Evolutionary conservation across 2,113 vertebrate genomes (phyloP).

Genomic region (Actenoides lindsayi): DNA sequence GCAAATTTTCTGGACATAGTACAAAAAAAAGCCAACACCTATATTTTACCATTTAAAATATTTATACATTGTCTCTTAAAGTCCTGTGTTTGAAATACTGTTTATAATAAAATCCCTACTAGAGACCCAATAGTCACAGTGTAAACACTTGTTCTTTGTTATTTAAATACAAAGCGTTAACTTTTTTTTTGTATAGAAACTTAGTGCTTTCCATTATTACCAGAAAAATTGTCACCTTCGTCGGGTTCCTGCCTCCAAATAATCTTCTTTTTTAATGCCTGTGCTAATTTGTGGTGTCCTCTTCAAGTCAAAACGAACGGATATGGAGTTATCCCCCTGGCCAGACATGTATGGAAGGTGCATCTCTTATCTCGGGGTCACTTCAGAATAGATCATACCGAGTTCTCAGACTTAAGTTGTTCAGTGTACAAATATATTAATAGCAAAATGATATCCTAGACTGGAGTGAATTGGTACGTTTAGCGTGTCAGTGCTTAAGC

Average conservation of each 20-base stretch:
- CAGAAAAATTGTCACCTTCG: not conserved
- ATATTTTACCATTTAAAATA: conserved; percentile 75
- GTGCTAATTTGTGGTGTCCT: not conserved
- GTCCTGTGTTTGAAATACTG: conserved; percentile 70
- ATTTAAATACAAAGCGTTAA: not conserved
- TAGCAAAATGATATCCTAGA: not conserved
- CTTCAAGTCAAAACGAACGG: conserved; percentile 21
- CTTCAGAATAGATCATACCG: not conserved
- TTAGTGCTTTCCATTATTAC: not conserved
- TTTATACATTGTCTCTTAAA: conserved; percentile 76
- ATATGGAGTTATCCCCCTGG: not conserved
- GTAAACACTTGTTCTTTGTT: conserved; percentile 21
- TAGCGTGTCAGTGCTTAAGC: not conserved
- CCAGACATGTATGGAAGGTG: not conserved
- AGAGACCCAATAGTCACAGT: conserved; percentile 34
- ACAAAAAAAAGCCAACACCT: conserved; percentile 70
- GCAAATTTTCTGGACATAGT: conserved; percentile 76
- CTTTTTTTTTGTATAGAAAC: not conserved
- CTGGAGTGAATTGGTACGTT: not conserved
- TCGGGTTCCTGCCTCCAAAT: not conserved
- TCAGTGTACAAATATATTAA: not conserved
- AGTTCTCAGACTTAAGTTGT: not conserved
- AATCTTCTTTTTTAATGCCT: not conserved
- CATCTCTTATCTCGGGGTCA: not conserved
- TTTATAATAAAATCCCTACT: conserved; percentile 72